Percentiles rank a stretch among this genome's conserved stretches.
Conservation (phyloP, 2,888 invertebrate species). For the Dromius quadrimaculatus region DNA sequence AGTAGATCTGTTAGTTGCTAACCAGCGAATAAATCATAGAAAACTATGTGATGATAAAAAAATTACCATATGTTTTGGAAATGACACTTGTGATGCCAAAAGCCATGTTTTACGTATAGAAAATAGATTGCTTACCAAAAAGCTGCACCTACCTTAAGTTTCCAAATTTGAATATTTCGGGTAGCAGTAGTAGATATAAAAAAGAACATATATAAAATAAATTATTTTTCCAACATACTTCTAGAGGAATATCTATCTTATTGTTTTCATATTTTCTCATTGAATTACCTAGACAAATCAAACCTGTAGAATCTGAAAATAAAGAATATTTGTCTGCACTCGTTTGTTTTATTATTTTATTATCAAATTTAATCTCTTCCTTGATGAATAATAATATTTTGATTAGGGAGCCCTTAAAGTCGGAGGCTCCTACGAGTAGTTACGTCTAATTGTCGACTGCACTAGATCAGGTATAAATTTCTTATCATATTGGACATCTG, state of each 20-base stretch:
- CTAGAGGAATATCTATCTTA: slow-evolving; percentile 29
- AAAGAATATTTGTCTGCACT: slow-evolving; percentile 25
- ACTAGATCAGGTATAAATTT: too few species aligned
- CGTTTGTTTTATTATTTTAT: not conserved
- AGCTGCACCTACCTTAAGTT: not conserved
- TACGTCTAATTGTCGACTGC: too few species aligned
- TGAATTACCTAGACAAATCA: slow-evolving; percentile 14
- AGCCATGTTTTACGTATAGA: slow-evolving; percentile 24
- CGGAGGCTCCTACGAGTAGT: too few species aligned
- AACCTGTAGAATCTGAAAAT: slow-evolving; percentile 27
- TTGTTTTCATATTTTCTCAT: slow-evolving; percentile 26
- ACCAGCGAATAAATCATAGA: slow-evolving; percentile 33
- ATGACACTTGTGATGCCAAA: slow-evolving; percentile 20
- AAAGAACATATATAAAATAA: not conserved
- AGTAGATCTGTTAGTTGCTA: slow-evolving; percentile 33
- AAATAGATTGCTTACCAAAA: slow-evolving; percentile 24
- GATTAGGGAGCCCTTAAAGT: too few species aligned
- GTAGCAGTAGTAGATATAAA: slow-evolving; percentile 23
- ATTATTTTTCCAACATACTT: slow-evolving; percentile 37
- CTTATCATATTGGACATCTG: too few species aligned
- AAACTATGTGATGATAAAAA: slow-evolving; percentile 20
- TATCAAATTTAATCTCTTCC: too few species aligned
- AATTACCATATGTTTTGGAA: slow-evolving; percentile 5
- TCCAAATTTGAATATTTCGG: not conserved
- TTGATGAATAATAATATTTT: too few species aligned